These are phyloP conservation scores for Drosophila fuyamai DNA, from an alignment of 1,140 invertebrate genomes.

Conservation along the genomic window DNA sequence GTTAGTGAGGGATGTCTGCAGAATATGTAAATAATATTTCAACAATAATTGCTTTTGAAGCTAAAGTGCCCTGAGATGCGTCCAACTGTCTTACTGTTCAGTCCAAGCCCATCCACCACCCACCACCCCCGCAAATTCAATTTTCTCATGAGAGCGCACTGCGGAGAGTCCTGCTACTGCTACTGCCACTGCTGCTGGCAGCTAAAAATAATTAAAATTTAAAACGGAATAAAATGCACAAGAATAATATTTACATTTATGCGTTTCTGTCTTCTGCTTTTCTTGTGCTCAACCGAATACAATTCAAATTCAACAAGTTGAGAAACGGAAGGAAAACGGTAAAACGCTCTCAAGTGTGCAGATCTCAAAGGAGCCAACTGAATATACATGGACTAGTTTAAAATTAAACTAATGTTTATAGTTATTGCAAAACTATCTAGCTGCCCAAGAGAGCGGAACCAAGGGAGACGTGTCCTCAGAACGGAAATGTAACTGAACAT, in stretches of 20 bases:
- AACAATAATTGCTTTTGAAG: constrained; percentile 76
- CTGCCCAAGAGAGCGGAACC: constrained; percentile 29
- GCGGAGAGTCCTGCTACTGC: constrained; percentile 11
- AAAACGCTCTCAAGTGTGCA: constrained; percentile 51
- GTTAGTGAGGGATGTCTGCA: constrained; percentile 1
- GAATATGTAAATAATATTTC: constrained; percentile 75
- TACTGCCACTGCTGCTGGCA: constrained; percentile 37
- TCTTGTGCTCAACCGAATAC: constrained; percentile 40
- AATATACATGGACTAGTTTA: constrained; percentile 65
- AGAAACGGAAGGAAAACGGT: constrained; percentile 35
- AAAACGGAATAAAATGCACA: constrained; percentile 73
- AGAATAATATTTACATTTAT: constrained; percentile 78
- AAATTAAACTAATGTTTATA: constrained; percentile 75
- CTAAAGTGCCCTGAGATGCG: constrained; percentile 48
- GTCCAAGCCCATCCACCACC: neutral
- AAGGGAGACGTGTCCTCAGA: constrained; percentile 6
- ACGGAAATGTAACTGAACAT: constrained; percentile 56
- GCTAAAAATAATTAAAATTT: constrained; percentile 76
- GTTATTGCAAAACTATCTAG: constrained; percentile 64
- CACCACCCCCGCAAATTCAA: constrained; percentile 37
- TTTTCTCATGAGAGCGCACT: constrained; percentile 45
- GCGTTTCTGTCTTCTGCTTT: constrained; percentile 48
- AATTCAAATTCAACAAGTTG: constrained; percentile 75
- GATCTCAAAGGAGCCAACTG: constrained; percentile 36
- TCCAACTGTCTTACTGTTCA: constrained; percentile 27